Evolutionary conservation across 2,888 invertebrate genomes (phyloP), one percentile per base, ranked within the genome.

Genomic region (Tinea pellionella): DNA sequence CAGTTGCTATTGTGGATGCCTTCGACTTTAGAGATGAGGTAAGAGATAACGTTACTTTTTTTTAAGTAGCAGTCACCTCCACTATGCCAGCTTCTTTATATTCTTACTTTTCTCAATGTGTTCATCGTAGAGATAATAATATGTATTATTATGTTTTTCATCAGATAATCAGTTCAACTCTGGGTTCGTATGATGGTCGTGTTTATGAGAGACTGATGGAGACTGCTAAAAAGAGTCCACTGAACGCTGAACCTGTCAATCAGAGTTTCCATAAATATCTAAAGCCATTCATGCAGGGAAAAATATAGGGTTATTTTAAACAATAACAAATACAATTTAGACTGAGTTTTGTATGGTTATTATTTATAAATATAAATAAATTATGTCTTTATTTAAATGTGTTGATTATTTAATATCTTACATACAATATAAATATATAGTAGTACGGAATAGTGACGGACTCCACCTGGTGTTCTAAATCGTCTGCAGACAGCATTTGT

Each of bases 1-100:
- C 96, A 0, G 93, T 98, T 0, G 92, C 94, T 1, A 88, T 98
- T 59, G 97, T 97, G 0, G 98, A 98, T 77, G 92, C 95, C 16
- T 98, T 97, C 71, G 97, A 97, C 73, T 90, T 94, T 47, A 88
- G 90, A n/a, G 96, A 96, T 73, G 91, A 91, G 66, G 90, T 94
- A 65, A 68, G 67, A 63, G n/a, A 11, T 15, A 16, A 37, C 37
- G 9, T 30, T 30, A 30, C 4, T 7, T 30, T 7, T 30, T 30
- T 30, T 30, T 30, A 30, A n/a, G n/a, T n/a, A 24, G 24, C 24
- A 6, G 24, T 24, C 24, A 24, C 24, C n/a, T n/a, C 24, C 24
- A 24, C 24, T 3, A 24, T 24, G 24, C 24, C n/a, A n/a, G n/a
- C n/a, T n/a, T n/a, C n/a, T n/a, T n/a, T n/a, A n/a, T n/a, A n/a